Percentiles rank a stretch among this genome's conserved stretches.
Conservation (phyloP, 2,797 vertebrate genomes). For the Acomys russatus region DNA sequence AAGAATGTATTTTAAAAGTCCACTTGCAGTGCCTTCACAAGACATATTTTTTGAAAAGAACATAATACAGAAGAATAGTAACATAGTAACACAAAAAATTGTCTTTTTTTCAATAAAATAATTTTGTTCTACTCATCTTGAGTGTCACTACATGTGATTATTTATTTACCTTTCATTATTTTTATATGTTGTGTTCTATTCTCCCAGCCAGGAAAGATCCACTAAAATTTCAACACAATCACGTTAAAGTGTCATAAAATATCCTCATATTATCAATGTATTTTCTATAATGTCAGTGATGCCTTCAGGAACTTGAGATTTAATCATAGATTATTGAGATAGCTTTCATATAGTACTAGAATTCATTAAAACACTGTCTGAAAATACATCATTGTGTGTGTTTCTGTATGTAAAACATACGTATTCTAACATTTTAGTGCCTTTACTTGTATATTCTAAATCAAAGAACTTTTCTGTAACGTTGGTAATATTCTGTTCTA, state of each 20-base stretch:
- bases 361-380: neutral
- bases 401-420: neutral
- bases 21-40: slow-evolving; percentile 21
- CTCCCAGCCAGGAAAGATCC: neutral
- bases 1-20: slow-evolving; percentile 48
- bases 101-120: slow-evolving; percentile 47
- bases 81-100: slow-evolving; percentile 41
- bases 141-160: neutral
- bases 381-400: neutral
- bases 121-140: slow-evolving; percentile 54
- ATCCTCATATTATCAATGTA: neutral
- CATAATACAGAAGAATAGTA: slow-evolving; percentile 47
- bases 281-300: slow-evolving; percentile 38
- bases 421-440: neutral
- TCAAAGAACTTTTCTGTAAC: slow-evolving; percentile 28
- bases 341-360: neutral
- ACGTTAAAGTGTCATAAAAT: slow-evolving; percentile 45
- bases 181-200: neutral
- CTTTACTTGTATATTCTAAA: neutral
- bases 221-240: slow-evolving; percentile 54
- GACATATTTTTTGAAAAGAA: slow-evolving; percentile 27
- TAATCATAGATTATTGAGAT: neutral
- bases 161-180: neutral
- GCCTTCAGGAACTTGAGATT: slow-evolving; percentile 16
- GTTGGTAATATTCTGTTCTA: slow-evolving; percentile 21